phyloP scores from a whole-genome alignment of 2,888 invertebrate species.

The Gasteruption jaculator region DNA sequence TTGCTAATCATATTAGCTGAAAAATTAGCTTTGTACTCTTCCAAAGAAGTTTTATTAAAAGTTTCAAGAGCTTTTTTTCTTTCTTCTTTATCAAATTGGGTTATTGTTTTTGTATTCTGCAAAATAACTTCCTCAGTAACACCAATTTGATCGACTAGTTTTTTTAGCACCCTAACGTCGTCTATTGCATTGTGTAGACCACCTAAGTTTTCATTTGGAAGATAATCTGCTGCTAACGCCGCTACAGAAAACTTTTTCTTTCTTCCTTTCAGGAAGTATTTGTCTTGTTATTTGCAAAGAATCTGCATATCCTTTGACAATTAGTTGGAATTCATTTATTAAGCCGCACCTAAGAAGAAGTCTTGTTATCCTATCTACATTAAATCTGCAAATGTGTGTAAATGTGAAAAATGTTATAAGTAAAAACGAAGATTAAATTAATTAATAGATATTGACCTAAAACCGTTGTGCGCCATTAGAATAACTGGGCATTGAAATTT shows the following conservation, averaged over 20 bases:
- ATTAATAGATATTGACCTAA: conserved; percentile 12
- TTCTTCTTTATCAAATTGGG: conserved; percentile 9
- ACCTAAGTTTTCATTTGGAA: conserved; percentile 5
- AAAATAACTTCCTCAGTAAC: conserved; percentile 8
- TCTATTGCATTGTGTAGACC: conserved; percentile 8
- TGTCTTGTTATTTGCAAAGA: conserved; percentile 6
- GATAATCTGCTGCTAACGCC: conserved; percentile 1
- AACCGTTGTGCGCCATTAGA: conserved; percentile 12
- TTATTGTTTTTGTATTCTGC: conserved; percentile 6
- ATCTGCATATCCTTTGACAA: conserved; percentile 12
- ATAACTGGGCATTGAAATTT: background rate
- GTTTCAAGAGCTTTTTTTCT: conserved; percentile 5
- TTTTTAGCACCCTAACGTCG: conserved; percentile 9
- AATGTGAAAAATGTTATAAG: no score
- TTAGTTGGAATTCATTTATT: conserved; percentile 9
- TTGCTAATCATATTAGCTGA: conserved; percentile 10
- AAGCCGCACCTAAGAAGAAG: conserved; percentile 4
- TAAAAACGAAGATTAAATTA: no score
- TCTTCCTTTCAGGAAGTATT: conserved; percentile 11
- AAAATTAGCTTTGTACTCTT: conserved; percentile 9
- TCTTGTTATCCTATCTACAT: conserved; percentile 10
- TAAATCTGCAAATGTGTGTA: conserved; percentile 10
- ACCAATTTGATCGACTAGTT: conserved; percentile 8
- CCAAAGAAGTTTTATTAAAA: conserved; percentile 11
- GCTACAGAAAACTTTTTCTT: conserved; percentile 8